Evolutionary conservation across 2,797 vertebrate species (phyloP), one percentile per base, ranked within the genome.

Genomic region (Lepus oiostolus): DNA sequence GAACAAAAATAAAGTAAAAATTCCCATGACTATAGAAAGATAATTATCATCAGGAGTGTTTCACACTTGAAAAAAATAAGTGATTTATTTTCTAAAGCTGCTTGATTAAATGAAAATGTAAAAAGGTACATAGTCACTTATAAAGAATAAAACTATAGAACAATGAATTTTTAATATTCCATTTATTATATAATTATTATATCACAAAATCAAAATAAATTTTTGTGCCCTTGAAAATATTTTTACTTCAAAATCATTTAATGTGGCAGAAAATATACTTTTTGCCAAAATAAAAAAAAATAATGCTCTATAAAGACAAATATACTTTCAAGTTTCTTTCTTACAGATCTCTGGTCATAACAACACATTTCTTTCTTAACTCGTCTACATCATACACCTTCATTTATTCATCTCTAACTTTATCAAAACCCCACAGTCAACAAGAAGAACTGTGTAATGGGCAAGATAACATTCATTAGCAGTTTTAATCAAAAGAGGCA

Each of bases 61-160:
- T 82, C 11, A 58, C 22, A 86, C 7, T 13, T 85, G 13, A 88
- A 65, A 93, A 94, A 88, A 94, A 3, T 71, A 22, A 47, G 24
- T 62, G 9, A 77, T 50, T 74, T 89, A 67, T 82, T 77, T 42
- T 35, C 16, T 52, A 86, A 93, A 14, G 0, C 7, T 62, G 11
- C 22, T 52, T 28, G 2, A 85, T 90, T 93, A 35, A 6, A 16
- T 70, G 10, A 87, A 7, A 13, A n/a, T 74, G 50, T 76, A 16
- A 83, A 91, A 85, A 86, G 17, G 8, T 35, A 54, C 5, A 5
- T 50, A 62, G 6, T 24, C 52, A 13, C 2, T 80, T 74, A 72
- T 28, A 60, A 91, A 62, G 6, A 7, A 1, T 65, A 77, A 91
- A 10, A 12, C 4, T 5, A 52, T 6, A 80, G 9, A 4, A 0